Conservation (phyloP, 2,797 vertebrate species). For the Avahi laniger region DNA sequence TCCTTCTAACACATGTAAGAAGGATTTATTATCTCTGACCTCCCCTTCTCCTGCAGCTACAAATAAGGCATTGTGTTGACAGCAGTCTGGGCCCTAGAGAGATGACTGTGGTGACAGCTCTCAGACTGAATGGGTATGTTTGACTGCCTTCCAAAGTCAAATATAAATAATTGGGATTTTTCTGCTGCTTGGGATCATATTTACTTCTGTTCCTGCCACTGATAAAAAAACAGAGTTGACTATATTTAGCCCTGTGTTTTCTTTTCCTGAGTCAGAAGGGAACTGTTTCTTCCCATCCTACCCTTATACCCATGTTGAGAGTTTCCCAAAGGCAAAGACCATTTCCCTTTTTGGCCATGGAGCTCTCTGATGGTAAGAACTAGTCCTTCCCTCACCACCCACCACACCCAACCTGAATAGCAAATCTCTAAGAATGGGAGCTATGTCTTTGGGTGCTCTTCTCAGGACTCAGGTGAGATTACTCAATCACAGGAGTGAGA, state of each 20-base stretch:
- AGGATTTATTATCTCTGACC: background rate
- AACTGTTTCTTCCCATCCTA: conserved; percentile 28
- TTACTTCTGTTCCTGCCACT: conserved; percentile 6
- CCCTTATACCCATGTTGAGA: conserved; percentile 6
- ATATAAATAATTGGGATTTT: background rate
- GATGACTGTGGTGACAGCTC: background rate
- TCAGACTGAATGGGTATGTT: background rate
- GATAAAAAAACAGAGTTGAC: background rate
- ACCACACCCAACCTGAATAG: background rate
- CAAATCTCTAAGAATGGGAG: background rate
- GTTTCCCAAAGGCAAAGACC: conserved; percentile 41
- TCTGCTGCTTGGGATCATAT: background rate
- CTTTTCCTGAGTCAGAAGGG: conserved; percentile 39
- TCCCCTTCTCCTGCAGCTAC: background rate
- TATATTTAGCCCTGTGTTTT: conserved; percentile 40
- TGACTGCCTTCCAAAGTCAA: conserved; percentile 16
- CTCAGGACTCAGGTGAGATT: background rate
- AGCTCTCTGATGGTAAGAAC: background rate
- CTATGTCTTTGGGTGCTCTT: background rate
- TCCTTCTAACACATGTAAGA: background rate
- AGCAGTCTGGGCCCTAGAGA: background rate
- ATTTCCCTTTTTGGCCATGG: conserved; percentile 15
- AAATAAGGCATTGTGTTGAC: background rate
- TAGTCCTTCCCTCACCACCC: background rate
- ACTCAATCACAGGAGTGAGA: background rate